Percentiles rank a stretch among this genome's conserved stretches.
Evolutionary conservation across 2,888 invertebrate species (phyloP).

Genomic region (Erebia palarica): DNA sequence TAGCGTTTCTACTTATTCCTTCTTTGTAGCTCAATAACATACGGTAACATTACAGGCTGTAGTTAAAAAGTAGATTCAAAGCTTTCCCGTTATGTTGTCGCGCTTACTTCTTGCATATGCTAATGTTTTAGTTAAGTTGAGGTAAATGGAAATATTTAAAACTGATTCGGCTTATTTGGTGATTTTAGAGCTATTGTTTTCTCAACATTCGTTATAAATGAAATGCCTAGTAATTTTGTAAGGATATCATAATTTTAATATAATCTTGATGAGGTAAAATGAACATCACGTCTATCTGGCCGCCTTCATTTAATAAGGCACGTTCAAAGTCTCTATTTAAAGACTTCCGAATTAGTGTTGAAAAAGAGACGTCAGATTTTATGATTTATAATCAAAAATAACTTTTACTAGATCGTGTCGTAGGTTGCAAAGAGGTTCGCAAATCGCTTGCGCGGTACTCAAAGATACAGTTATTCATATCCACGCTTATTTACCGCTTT

Average conservation of each 20-base stretch:
- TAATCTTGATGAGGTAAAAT: not conserved
- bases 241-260: not conserved
- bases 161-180: too few relatives aligned
- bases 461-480: conserved; percentile 37
- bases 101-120: too few relatives aligned
- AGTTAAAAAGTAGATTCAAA: too few relatives aligned
- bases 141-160: too few relatives aligned
- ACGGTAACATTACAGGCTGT: not conserved
- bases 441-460: conserved; percentile 27
- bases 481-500: conserved; percentile 26
- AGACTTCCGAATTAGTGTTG: too few relatives aligned
- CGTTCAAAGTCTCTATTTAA: too few relatives aligned
- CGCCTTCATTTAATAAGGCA: too few relatives aligned
- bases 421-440: not conserved
- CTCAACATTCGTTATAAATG: too few relatives aligned
- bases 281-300: not conserved
- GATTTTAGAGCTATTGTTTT: too few relatives aligned
- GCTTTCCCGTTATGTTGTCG: too few relatives aligned
- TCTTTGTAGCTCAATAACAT: not conserved
- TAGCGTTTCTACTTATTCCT: not conserved
- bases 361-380: too few relatives aligned
- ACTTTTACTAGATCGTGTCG: conserved; percentile 23
- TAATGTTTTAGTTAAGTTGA: too few relatives aligned
- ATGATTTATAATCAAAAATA: not conserved
- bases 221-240: not conserved